Base-by-base conservation (phyloP, 2,113 vertebrate genomes). In the Atractosteus spatula region DNA sequence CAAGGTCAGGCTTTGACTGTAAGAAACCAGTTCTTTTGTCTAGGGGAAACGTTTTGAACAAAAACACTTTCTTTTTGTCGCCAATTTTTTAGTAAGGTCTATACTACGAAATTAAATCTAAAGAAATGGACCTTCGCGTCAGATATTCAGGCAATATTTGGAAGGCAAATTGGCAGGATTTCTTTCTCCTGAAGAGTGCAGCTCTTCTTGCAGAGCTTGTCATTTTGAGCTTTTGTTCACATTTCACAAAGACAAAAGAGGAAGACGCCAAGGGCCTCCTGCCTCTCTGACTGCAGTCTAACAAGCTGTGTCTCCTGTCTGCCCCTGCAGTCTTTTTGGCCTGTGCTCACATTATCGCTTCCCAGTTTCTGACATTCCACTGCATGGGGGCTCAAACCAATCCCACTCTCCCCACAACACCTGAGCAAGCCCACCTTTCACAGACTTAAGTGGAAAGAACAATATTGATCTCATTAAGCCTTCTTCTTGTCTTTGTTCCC, bases 351-450 rank as follows among this genome's bases (percentile, higher is more conserved):
- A 16, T n/a, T 13, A n/a, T 6, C 3, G 57, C 57, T 59, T 6
- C 14, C 57, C 57, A 6, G 4, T 59, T 59, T 59, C 57, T n/a
- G 10, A 59, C 57, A 59, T 59, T 59, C 62, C 62, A 4, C 41
- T 65, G 29, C 62, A 41, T 8, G 29, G 41, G 3, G 29, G 1
- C 17, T 65, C 41, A 7, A 41, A 11, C 10, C 17, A 65, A 43
- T 13, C 62, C 59, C 13, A 65, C 16, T 65, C 62, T 43, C 62
- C 17, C 62, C 13, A 13, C 17, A 65, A 43, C 62, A 41, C 62
- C 62, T 65, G 62, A 65, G 62, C 41, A 65, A 65, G 17, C 59
- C 59, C 13, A 16, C 29, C 62, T 43, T 41, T 65, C 62, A 65
- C 3, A 17, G 62, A 29, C 16, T 65, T 43, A 65, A 41, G 62